Conservation (phyloP, 2,113 vertebrate genomes). For the Astur gentilis region DNA sequence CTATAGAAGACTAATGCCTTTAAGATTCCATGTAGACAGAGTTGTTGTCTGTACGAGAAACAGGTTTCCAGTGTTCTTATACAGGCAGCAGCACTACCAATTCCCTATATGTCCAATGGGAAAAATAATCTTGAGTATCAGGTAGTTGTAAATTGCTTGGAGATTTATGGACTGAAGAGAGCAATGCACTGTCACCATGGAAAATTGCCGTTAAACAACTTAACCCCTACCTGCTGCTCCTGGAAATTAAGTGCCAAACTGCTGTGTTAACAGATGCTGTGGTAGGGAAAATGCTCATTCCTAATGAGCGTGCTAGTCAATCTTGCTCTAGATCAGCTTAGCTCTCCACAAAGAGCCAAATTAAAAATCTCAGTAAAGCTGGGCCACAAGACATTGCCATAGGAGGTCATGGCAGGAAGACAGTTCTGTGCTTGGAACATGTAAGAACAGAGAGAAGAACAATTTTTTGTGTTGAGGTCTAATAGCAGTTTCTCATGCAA, state of each 20-base stretch:
- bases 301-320: neutral
- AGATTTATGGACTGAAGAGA: neutral
- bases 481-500: neutral
- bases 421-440: neutral
- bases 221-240: neutral
- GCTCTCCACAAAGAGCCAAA: neutral
- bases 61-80: neutral
- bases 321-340: neutral
- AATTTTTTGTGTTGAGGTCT: neutral
- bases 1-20: neutral
- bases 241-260: neutral
- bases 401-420: neutral
- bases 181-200: neutral
- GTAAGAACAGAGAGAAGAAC: neutral
- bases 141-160: neutral
- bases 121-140: neutral
- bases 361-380: neutral
- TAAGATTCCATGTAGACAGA: neutral
- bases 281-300: neutral
- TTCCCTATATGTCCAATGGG: neutral
- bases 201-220: neutral
- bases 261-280: neutral
- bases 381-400: neutral
- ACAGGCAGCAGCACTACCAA: neutral
- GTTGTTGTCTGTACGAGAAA: neutral